These are phyloP conservation scores for Falco novaeseelandiae DNA, from an alignment of 2,797 vertebrate species.

Conservation along the genomic window DNA sequence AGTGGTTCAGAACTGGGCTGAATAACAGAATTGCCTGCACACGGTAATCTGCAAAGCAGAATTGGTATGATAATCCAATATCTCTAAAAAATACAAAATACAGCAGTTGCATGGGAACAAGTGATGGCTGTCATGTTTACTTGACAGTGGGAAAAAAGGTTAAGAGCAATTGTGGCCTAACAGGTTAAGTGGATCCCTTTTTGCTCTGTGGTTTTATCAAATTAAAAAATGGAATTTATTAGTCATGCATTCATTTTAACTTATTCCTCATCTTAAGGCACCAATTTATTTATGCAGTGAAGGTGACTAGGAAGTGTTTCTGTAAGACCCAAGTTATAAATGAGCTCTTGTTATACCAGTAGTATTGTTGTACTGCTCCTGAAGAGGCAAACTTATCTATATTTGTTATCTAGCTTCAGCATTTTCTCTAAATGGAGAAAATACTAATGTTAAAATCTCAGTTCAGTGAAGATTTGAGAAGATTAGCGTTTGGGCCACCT, in stretches of 20 bases:
- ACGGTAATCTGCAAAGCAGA: background rate
- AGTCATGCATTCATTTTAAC: background rate
- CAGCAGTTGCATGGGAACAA: background rate
- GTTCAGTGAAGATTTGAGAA: background rate
- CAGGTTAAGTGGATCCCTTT: background rate
- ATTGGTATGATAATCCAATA: background rate
- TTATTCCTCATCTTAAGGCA: background rate
- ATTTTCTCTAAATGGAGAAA: background rate
- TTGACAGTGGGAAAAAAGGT: background rate
- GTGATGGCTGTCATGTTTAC: accelerated
- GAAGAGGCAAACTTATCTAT: background rate
- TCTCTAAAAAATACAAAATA: background rate
- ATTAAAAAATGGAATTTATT: background rate
- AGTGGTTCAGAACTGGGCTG: background rate
- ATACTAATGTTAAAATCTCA: background rate
- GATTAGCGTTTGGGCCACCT: background rate
- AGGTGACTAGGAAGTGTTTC: background rate
- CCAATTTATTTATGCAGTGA: background rate
- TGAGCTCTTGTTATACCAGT: background rate
- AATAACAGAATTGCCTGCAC: background rate
- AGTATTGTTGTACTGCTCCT: background rate
- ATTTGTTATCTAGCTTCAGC: background rate
- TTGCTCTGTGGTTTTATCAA: background rate
- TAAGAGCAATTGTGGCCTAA: background rate
- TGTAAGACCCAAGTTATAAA: background rate